Base-by-base conservation (phyloP, 2,113 vertebrate genomes). In the Caranx ignobilis region DNA sequence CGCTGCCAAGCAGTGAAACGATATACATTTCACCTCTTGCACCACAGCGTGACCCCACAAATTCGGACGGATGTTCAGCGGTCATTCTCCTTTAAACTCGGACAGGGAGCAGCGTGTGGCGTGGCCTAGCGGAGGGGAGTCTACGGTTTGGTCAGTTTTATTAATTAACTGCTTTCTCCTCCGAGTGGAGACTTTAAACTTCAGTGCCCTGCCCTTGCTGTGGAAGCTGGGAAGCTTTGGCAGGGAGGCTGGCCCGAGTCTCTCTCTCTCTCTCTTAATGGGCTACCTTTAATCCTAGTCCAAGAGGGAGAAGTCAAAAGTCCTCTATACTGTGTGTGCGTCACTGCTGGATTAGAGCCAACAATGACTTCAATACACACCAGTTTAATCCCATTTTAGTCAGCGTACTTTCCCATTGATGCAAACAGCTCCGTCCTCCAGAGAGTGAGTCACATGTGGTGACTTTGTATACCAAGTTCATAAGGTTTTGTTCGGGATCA, bases 231-330 rank as follows among this genome's bases (percentile, higher is more conserved):
- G 54, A 72, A 47, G 71, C 59, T 77, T 66, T 75, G 74, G 73
- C 76, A 62, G 56, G 31, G 31, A 75, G 47, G 48, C 65, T 37
- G 47, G 26, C 9, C 69, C 45, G 45, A 81, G 47, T 41, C 45
- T 63, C 16, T 37, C 26, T 71, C 39, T 57, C 18, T 47, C 21
- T 71, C 41, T 56, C 50, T 75, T 64, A 73, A 65, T 55, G 64
- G 66, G 59, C 57, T 57, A 57, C 67, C 66, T 85, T 86, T 82
- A 86, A 89, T 88, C 84, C 72, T 56, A 32, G 66, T 84, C 80
- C 57, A 87, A 83, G 69, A 69, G 16, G 19, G 52, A 68, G 34
- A 77, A 79, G 83, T 88, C 77, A 77, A 66, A 79, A 31, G 81
- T 71, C 67, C 11, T 43, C 19, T 35, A 1, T 10, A 6, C 35